Evolutionary conservation across 2,797 vertebrate species (phyloP).

Genomic region (Epinephelus awoara): DNA sequence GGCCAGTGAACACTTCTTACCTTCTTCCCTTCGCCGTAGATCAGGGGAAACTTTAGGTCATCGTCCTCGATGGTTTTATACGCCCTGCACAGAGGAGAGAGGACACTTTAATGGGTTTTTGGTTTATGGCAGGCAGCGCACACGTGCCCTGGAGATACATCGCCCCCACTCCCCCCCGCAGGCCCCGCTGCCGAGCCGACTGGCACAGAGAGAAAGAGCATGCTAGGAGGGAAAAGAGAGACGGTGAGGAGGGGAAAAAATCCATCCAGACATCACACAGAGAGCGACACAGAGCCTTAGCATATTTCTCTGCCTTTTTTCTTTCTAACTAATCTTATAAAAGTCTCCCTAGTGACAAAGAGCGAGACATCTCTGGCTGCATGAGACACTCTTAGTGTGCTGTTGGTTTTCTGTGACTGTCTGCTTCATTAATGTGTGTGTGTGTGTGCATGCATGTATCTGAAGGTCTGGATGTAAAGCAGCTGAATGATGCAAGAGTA

Average conservation of each 20-base stretch:
- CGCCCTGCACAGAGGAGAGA: conserved; percentile 88
- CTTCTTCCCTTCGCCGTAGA: conserved; percentile 99
- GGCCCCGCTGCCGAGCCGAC: conserved; percentile 42
- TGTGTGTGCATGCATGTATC: conserved; percentile 4
- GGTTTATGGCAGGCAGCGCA: conserved; percentile 57
- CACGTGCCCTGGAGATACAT: conserved; percentile 48
- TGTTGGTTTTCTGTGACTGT: conserved; percentile 34
- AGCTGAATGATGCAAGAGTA: conserved; percentile 68
- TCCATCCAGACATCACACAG: conserved; percentile 39
- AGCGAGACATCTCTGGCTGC: conserved; percentile 28
- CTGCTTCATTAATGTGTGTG: conserved; percentile 21
- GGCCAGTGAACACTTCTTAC: conserved; percentile 78
- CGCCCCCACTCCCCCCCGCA: conserved; percentile 9
- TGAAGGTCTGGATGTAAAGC: conserved; percentile 51
- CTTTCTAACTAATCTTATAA: conserved; percentile 32
- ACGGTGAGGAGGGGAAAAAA: not conserved
- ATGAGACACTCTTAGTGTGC: conserved; percentile 20
- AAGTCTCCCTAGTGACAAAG: conserved; percentile 47
- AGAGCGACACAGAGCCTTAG: conserved; percentile 23
- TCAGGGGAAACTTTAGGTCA: conserved; percentile 98
- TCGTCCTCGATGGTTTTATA: conserved; percentile 99
- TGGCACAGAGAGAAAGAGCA: conserved; percentile 36
- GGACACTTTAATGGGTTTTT: conserved; percentile 67
- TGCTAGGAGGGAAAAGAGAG: conserved; percentile 7
- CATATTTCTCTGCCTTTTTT: not conserved